A percentile compares a stretch with the other conserved stretches of the same genome.
Evolutionary conservation across 2,888 invertebrate genomes (phyloP).

Genomic region (Polyommatus iphigenia): DNA sequence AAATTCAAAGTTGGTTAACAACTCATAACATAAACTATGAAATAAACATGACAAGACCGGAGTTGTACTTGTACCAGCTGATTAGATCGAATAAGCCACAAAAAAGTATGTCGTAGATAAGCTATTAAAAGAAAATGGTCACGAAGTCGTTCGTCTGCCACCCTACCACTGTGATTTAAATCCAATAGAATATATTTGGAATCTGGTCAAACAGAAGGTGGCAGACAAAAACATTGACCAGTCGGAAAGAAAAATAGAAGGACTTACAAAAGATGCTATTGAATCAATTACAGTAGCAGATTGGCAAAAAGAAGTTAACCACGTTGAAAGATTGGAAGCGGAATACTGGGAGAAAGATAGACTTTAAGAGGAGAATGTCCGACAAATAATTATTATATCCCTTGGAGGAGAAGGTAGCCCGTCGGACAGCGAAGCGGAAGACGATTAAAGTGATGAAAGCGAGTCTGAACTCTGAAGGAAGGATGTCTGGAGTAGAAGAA

Average conservation of each 20-base stretch:
- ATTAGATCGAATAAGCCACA: not conserved
- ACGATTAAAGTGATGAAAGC: not conserved
- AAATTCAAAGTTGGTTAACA: not conserved
- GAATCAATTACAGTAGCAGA: constrained; percentile 38
- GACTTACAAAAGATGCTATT: constrained; percentile 40
- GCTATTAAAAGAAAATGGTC: constrained; percentile 41
- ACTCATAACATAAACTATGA: not conserved
- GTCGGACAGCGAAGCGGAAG: not conserved
- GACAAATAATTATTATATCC: constrained; percentile 36
- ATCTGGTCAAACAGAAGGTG: constrained; percentile 45
- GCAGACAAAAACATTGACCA: constrained; percentile 46
- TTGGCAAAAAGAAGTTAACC: constrained; percentile 42
- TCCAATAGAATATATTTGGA: constrained; percentile 41
- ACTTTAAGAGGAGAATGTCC: constrained; percentile 33
- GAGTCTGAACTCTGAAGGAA: too few species aligned
- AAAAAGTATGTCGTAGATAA: not conserved
- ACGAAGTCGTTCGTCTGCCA: constrained; percentile 39
- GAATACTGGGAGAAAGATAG: constrained; percentile 38
- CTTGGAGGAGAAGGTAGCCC: constrained; percentile 32
- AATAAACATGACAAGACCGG: not conserved
- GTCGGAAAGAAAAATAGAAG: constrained; percentile 44
- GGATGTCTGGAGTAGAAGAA: not conserved
- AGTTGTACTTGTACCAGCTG: not conserved
- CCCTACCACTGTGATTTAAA: constrained; percentile 6
- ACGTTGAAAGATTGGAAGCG: constrained; percentile 37